A percentile compares a stretch with the other conserved stretches of the same genome.
phyloP scores from a whole-genome alignment of 2,113 vertebrate genomes.

The Carassius gibelio region DNA sequence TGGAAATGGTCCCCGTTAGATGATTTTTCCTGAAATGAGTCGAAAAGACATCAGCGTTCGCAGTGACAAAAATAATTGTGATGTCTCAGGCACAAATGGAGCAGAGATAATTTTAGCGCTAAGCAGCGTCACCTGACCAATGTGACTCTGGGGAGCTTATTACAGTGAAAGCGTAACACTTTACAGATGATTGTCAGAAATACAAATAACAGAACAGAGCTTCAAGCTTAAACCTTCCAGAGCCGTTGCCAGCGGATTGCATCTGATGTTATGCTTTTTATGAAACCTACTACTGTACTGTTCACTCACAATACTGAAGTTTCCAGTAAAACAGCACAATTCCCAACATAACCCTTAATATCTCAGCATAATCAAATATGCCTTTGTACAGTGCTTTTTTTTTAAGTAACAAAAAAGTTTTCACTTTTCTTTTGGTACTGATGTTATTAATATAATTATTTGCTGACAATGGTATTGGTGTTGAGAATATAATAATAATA shows the following conservation, averaged over 20 bases:
- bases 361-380: background rate
- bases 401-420: too few relatives aligned
- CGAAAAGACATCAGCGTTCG: background rate
- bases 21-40: background rate
- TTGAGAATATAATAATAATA: background rate
- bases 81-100: slow-evolving; percentile 35
- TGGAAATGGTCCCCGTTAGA: background rate
- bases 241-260: background rate
- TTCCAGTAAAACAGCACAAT: background rate
- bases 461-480: background rate
- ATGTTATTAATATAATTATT: background rate
- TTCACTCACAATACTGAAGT: background rate
- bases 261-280: background rate
- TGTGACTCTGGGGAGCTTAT: slow-evolving; percentile 20
- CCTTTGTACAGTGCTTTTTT: background rate
- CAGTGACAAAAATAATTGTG: slow-evolving; percentile 15
- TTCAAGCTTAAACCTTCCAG: background rate
- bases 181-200: slow-evolving; percentile 1
- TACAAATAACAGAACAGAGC: slow-evolving; percentile 8
- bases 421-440: too few relatives aligned
- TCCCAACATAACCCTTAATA: background rate
- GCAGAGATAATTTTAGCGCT: slow-evolving; percentile 44
- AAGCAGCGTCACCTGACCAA: slow-evolving; percentile 41
- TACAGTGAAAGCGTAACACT: slow-evolving; percentile 24
- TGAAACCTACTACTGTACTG: background rate